These are phyloP conservation scores for Homarus americanus DNA, from an alignment of 1,140 invertebrate genomes.

Conservation along the genomic window DNA sequence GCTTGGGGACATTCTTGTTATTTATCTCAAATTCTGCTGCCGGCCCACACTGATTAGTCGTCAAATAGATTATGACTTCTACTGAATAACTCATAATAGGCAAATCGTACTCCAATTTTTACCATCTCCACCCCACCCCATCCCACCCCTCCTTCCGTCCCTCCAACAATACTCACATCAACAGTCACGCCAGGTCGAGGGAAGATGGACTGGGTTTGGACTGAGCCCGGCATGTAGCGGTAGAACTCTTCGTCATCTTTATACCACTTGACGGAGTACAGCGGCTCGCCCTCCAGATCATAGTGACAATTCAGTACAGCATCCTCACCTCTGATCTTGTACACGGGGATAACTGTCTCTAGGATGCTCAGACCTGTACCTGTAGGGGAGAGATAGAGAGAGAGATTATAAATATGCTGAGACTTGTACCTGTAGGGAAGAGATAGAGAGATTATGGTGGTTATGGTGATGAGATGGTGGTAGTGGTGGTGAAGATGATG, in stretches of 20 bases:
- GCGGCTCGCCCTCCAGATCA: conserved; percentile 86
- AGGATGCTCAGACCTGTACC: conserved; percentile 80
- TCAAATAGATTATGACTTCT: too few relatives aligned
- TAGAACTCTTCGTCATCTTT: conserved; percentile 93
- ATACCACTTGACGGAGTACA: conserved; percentile 93
- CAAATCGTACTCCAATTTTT: too few relatives aligned
- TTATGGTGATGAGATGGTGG: too few relatives aligned
- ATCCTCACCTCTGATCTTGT: conserved; percentile 84
- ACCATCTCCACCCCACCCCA: background rate
- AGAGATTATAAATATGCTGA: too few relatives aligned
- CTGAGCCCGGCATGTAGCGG: conserved; percentile 85
- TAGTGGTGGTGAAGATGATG: too few relatives aligned
- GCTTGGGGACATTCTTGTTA: too few relatives aligned
- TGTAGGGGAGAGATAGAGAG: conserved; percentile 1
- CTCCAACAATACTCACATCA: conserved; percentile 85
- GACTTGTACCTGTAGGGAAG: too few relatives aligned
- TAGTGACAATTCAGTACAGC: conserved; percentile 88
- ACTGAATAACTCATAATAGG: too few relatives aligned
- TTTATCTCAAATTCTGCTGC: too few relatives aligned
- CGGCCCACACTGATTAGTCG: too few relatives aligned
- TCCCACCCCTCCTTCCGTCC: background rate
- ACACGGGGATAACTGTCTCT: conserved; percentile 84
- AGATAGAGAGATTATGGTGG: too few relatives aligned
- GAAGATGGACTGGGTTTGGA: conserved; percentile 83
- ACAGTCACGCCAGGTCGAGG: conserved; percentile 84